phyloP scores from a whole-genome alignment of 1,140 invertebrate genomes.

The Macrobrachium rosenbergii region DNA sequence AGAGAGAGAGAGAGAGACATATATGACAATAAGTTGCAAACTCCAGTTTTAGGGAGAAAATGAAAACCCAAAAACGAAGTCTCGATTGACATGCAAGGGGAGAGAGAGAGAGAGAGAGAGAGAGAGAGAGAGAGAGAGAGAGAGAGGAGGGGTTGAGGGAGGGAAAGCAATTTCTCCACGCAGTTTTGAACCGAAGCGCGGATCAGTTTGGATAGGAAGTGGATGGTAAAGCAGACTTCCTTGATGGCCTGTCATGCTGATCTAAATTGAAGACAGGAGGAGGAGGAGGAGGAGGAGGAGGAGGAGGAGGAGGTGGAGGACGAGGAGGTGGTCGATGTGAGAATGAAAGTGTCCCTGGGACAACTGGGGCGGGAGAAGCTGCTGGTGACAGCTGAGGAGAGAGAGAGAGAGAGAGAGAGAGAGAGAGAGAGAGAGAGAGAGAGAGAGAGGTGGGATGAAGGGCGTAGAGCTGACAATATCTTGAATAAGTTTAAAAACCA shows the following conservation, averaged over 20 bases:
- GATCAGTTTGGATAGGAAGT: not conserved
- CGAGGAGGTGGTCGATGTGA: not conserved
- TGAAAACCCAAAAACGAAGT: too few relatives aligned
- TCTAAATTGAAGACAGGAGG: too few relatives aligned
- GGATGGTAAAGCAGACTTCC: too few relatives aligned
- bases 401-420: not conserved
- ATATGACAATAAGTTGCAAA: too few relatives aligned
- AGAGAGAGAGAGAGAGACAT: not conserved
- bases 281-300: not conserved
- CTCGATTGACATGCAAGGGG: too few relatives aligned
- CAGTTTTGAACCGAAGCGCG: not conserved
- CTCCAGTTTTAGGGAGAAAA: too few relatives aligned
- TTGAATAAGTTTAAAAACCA: not conserved
- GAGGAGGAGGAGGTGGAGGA: too few relatives aligned
- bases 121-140: too few relatives aligned
- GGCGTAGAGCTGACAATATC: not conserved
- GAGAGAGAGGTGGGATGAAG: not conserved
- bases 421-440: slow-evolving; percentile 6
- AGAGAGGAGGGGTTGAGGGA: too few relatives aligned
- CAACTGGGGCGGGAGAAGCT: not conserved
- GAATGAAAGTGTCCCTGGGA: too few relatives aligned
- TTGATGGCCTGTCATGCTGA: too few relatives aligned
- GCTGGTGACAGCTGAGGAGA: not conserved
- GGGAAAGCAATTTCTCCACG: not conserved
- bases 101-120: too few relatives aligned